Conservation (phyloP, 2,113 vertebrate genomes). For the Mohoua ochrocephala region DNA sequence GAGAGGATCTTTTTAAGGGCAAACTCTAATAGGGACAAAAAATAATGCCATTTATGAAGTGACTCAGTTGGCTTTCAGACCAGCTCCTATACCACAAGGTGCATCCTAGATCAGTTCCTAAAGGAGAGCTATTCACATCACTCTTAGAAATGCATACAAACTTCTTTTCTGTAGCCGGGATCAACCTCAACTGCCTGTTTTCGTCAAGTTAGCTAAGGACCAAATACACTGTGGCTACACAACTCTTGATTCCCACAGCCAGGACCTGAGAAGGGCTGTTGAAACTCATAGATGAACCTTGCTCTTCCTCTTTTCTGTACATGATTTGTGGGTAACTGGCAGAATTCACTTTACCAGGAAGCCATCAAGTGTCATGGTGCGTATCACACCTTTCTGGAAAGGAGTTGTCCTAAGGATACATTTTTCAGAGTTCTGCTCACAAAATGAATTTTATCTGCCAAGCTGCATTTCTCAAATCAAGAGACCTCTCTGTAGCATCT, state of each 20-base stretch:
- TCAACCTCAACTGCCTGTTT: background rate
- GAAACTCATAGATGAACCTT: background rate
- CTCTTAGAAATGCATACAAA: background rate
- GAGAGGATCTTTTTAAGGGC: background rate
- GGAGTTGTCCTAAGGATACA: background rate
- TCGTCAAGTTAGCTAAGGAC: background rate
- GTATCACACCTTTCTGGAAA: background rate
- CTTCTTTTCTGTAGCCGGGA: background rate
- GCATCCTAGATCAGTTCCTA: background rate
- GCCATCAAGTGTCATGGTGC: background rate
- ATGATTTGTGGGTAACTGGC: background rate
- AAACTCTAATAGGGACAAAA: background rate
- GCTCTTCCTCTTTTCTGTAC: background rate
- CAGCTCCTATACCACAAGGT: background rate
- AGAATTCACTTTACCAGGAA: background rate
- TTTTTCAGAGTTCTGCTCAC: background rate
- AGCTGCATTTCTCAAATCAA: background rate
- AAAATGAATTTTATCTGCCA: background rate
- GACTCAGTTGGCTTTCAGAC: background rate
- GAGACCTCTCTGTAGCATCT: background rate
- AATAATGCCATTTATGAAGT: background rate
- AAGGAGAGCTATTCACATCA: background rate
- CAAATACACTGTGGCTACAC: background rate
- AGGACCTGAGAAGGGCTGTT: background rate
- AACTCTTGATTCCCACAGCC: background rate